Base-by-base conservation (phyloP, 2,888 invertebrate species). In the Drosophila subquinaria region DNA sequence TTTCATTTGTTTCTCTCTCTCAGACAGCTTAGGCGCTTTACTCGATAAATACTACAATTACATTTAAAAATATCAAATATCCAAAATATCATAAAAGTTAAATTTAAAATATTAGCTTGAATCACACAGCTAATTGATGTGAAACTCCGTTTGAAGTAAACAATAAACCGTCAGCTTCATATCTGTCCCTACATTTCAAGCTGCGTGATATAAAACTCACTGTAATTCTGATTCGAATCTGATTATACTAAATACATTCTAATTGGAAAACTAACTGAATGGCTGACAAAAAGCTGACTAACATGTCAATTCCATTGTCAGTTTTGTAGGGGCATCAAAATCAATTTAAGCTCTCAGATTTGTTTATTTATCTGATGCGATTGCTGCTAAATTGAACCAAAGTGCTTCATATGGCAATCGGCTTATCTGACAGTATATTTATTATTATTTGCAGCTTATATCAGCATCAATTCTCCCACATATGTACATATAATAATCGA, bases 21-120 rank as follows among this genome's bases (percentile, higher is more conserved):
- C 2, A n/a, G 8, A 8, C 36, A 79, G 70, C 64, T 55, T 11
- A 56, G 66, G 42, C 48, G 71, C 15, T 50, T 75, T 79, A 75
- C 80, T 67, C 36, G 0, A 10, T 38, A 36, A 4, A 13, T 17
- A 43, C 40, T 9, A 57, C 17, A 27, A 20, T n/a, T n/a, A n/a
- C n/a, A n/a, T n/a, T n/a, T n/a, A n/a, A n/a, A n/a, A n/a, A n/a
- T n/a, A n/a, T n/a, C n/a, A 17, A 17, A 17, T 17, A 17, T 20
- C 20, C 1, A 20, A 20, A 20, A 20, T 20, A 20, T 20, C 20
- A 20, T 20, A 20, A 20, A 3, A 20, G 2, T 13, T 15, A 13
- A 0, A 45, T 56, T 56, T 30, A 11, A 4, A 27, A 11, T 6
- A 13, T 13, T n/a, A n/a, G n/a, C n/a, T n/a, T n/a, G n/a, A n/a